These are phyloP conservation scores for Phasia obesa DNA, from an alignment of 2,888 invertebrate genomes.

Conservation along the genomic window DNA sequence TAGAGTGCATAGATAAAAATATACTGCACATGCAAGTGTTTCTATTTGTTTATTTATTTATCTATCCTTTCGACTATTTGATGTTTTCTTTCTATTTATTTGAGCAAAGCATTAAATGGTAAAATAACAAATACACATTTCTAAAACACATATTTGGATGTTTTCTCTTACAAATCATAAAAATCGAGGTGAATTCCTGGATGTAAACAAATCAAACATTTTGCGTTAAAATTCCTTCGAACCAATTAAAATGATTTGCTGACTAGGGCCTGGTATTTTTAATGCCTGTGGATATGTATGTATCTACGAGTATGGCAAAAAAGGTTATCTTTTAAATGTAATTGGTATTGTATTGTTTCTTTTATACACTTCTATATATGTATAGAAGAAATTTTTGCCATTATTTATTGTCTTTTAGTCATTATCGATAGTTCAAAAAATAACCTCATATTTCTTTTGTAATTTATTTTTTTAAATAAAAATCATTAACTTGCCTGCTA, in stretches of 20 bases:
- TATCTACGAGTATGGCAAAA: neutral
- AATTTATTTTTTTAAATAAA: slow-evolving; percentile 25
- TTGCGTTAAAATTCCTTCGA: slow-evolving; percentile 7
- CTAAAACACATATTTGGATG: slow-evolving; percentile 4
- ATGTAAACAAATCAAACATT: neutral
- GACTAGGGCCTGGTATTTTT: neutral
- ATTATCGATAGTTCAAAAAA: slow-evolving; percentile 50
- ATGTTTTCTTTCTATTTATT: too few species aligned
- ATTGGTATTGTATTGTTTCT: too few species aligned
- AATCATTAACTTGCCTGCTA: slow-evolving; percentile 24
- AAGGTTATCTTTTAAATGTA: slow-evolving; percentile 17
- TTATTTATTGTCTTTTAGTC: slow-evolving; percentile 38
- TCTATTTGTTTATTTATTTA: too few species aligned
- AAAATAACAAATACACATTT: neutral
- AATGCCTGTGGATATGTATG: neutral
- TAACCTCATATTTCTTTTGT: slow-evolving; percentile 1
- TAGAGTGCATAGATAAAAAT: too few species aligned
- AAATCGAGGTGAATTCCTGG: slow-evolving; percentile 26
- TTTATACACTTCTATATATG: too few species aligned
- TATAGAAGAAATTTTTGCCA: neutral
- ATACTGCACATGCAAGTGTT: too few species aligned
- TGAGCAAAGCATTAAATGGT: slow-evolving; percentile 4
- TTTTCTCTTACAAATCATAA: neutral
- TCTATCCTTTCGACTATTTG: too few species aligned
- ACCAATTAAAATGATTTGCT: slow-evolving; percentile 24